Conservation (phyloP, 2,113 vertebrate species). For the Lanius collurio region DNA sequence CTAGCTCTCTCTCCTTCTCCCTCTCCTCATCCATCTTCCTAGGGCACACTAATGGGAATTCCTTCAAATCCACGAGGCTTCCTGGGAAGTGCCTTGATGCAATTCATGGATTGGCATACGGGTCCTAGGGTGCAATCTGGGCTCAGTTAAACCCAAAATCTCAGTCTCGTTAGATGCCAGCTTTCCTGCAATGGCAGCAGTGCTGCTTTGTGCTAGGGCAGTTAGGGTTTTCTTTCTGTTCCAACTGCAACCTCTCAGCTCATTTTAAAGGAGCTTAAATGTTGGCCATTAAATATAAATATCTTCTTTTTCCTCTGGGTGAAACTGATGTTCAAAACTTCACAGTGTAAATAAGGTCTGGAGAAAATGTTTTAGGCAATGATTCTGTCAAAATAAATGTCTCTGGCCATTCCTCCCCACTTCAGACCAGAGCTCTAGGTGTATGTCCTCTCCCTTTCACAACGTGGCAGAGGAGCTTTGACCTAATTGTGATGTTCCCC, state of each 20-base stretch:
- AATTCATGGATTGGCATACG: rapidly evolving
- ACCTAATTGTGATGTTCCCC: neutral
- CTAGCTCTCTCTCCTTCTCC: neutral
- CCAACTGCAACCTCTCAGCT: conserved; percentile 17
- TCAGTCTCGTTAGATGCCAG: neutral
- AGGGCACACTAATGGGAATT: neutral
- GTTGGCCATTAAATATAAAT: conserved; percentile 58
- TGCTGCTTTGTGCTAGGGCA: neutral
- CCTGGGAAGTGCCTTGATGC: neutral
- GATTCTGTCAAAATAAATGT: neutral
- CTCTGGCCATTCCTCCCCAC: neutral
- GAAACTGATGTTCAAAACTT: conserved; percentile 43
- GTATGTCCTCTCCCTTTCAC: neutral
- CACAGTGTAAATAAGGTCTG: conserved; percentile 33
- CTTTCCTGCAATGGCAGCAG: neutral
- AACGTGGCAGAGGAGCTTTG: neutral
- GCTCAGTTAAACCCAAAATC: neutral
- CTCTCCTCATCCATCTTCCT: neutral
- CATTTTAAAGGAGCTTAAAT: conserved; percentile 53
- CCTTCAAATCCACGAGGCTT: neutral
- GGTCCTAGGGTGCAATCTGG: neutral
- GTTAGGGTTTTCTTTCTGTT: neutral
- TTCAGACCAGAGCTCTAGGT: neutral
- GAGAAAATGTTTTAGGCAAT: conserved; percentile 19
- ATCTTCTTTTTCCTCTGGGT: conserved; percentile 43